A percentile compares a stretch with the other conserved stretches of the same genome.
Conservation (phyloP, 92 coral and sea anemone species). For the Phymanthus crucifer region DNA sequence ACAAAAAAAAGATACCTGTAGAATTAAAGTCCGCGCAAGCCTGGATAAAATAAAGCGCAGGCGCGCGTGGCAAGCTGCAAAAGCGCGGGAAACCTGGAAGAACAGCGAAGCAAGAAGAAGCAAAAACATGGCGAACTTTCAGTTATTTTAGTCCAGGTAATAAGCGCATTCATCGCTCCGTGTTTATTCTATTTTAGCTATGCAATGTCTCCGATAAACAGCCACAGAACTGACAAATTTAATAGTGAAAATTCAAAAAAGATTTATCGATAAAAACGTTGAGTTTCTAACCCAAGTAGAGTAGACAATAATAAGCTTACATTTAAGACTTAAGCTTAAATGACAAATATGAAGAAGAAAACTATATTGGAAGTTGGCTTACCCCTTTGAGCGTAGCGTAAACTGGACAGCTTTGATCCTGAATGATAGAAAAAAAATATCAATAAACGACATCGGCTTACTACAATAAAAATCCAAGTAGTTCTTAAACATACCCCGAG, state of each 20-base stretch:
- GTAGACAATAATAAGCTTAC: too few relatives aligned
- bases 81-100: neutral
- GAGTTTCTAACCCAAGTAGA: neutral
- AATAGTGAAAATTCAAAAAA: neutral
- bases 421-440: conserved; percentile 24
- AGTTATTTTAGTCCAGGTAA: neutral
- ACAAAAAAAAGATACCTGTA: neutral
- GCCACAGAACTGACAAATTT: neutral
- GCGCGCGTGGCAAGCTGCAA: neutral
- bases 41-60: neutral
- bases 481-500: conserved; percentile 49
- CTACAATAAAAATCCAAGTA: neutral
- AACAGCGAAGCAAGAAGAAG: neutral
- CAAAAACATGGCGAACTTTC: neutral
- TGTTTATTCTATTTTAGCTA: neutral
- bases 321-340: too few relatives aligned
- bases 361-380: conserved; percentile 13
- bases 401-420: conserved; percentile 96
- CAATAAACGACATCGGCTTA: neutral
- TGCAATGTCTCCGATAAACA: neutral
- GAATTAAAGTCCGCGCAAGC: neutral
- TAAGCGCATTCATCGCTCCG: neutral
- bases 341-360: neutral
- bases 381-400: conserved; percentile 98
- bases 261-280: neutral